Percentiles rank a stretch among this genome's conserved stretches.
These are phyloP conservation scores for Abramis brama DNA, from an alignment of 2,113 vertebrate species.

Conservation along the genomic window DNA sequence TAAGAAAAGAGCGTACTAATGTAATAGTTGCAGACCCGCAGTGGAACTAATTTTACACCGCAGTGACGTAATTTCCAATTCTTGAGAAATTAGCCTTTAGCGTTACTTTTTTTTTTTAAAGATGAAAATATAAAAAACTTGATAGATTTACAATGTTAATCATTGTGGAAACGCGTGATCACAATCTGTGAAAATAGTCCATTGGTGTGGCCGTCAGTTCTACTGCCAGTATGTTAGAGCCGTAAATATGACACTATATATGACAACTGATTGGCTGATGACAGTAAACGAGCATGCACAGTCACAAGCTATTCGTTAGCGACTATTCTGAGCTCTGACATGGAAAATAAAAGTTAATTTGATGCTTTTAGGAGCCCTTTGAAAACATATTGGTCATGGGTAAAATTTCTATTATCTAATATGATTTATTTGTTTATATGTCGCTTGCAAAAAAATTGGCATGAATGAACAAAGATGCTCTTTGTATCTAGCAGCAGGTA, in stretches of 20 bases:
- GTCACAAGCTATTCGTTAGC: too few species aligned
- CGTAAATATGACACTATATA: too few species aligned
- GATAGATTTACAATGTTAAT: too few species aligned
- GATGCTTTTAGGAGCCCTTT: background rate
- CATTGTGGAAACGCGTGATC: too few species aligned
- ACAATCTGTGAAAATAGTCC: too few species aligned
- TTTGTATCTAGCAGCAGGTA: background rate
- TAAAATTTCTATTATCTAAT: background rate
- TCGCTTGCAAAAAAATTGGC: background rate
- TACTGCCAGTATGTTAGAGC: too few species aligned
- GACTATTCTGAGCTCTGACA: too few species aligned
- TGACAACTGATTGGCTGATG: too few species aligned
- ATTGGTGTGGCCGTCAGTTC: too few species aligned
- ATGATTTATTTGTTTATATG: background rate
- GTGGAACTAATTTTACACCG: background rate
- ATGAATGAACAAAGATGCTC: background rate
- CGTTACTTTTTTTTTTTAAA: too few species aligned
- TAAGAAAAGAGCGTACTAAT: background rate
- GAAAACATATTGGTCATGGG: background rate
- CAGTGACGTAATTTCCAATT: background rate
- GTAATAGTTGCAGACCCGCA: background rate
- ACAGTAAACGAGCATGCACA: too few species aligned
- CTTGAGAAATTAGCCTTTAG: background rate
- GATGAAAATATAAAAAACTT: too few species aligned
- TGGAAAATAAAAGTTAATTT: background rate